These are phyloP conservation scores for Prosopocoilus inquinatus DNA, from an alignment of 2,888 invertebrate genomes.

Conservation along the genomic window DNA sequence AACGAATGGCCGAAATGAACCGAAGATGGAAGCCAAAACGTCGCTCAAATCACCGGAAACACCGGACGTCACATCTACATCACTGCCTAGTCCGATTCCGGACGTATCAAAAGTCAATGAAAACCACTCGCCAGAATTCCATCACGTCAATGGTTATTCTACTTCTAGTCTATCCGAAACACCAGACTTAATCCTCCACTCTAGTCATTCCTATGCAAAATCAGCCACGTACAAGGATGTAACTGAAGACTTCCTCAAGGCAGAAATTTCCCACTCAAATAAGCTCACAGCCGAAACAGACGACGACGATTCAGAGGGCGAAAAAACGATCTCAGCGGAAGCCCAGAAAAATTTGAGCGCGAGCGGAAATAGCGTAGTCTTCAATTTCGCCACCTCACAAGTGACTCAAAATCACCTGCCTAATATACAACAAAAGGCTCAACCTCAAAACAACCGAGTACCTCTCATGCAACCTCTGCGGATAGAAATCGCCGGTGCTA, in stretches of 20 bases:
- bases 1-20: constrained; percentile 4
- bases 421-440: constrained; percentile 22
- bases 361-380: constrained; percentile 66
- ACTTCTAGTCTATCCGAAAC: constrained; percentile 44
- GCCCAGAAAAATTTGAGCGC: constrained; percentile 62
- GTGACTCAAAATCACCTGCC: constrained; percentile 43
- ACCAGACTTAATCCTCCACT: constrained; percentile 53
- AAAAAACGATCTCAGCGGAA: constrained; percentile 29
- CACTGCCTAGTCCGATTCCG: constrained; percentile 43
- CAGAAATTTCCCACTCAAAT: constrained; percentile 25
- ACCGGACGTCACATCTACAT: constrained; percentile 5
- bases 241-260: constrained; percentile 23
- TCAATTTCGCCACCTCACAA: constrained; percentile 54
- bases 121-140: constrained; percentile 21
- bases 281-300: constrained; percentile 5
- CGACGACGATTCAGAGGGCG: constrained; percentile 22
- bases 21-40: constrained; percentile 9
- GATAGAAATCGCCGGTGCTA: constrained; percentile 32
- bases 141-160: constrained; percentile 15
- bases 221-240: not conserved
- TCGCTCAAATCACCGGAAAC: constrained; percentile 8
- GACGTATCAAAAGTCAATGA: constrained; percentile 42
- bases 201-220: constrained; percentile 34
- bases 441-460: constrained; percentile 4
- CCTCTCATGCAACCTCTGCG: constrained; percentile 32